Evolutionary conservation across 2,888 invertebrate genomes (phyloP).

Genomic region (Scrobipalpa atriplicella): DNA sequence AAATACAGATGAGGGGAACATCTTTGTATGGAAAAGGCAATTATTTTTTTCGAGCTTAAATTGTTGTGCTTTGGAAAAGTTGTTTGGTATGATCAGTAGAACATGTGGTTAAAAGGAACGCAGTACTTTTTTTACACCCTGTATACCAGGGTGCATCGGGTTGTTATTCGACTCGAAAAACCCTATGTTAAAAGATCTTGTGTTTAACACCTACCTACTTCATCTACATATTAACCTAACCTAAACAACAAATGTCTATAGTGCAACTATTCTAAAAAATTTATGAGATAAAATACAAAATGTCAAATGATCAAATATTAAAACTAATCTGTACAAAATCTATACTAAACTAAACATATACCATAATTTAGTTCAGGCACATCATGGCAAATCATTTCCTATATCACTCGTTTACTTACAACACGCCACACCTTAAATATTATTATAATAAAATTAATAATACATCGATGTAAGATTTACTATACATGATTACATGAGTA

Average conservation of each 20-base stretch:
- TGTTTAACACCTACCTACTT: no score
- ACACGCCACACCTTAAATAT: conserved; percentile 31
- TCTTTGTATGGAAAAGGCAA: no score
- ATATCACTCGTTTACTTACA: conserved; percentile 38
- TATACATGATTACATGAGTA: background rate
- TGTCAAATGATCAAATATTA: background rate
- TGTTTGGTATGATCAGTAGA: no score
- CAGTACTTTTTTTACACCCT: no score
- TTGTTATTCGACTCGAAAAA: no score
- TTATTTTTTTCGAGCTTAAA: no score
- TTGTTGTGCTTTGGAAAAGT: no score
- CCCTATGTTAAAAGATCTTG: no score
- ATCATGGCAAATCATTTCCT: conserved; percentile 57
- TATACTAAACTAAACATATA: conserved; percentile 5
- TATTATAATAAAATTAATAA: background rate
- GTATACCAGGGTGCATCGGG: no score
- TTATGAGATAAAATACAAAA: conserved; percentile 12
- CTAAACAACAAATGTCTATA: background rate
- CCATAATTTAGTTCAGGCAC: conserved; percentile 52
- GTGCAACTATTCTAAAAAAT: background rate
- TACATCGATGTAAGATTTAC: conserved; percentile 12
- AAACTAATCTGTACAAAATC: conserved; percentile 16
- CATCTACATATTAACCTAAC: no score
- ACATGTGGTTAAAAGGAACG: no score
- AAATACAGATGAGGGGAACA: no score